phyloP scores from a whole-genome alignment of 2,797 vertebrate species.

The Anguilla marmorata region DNA sequence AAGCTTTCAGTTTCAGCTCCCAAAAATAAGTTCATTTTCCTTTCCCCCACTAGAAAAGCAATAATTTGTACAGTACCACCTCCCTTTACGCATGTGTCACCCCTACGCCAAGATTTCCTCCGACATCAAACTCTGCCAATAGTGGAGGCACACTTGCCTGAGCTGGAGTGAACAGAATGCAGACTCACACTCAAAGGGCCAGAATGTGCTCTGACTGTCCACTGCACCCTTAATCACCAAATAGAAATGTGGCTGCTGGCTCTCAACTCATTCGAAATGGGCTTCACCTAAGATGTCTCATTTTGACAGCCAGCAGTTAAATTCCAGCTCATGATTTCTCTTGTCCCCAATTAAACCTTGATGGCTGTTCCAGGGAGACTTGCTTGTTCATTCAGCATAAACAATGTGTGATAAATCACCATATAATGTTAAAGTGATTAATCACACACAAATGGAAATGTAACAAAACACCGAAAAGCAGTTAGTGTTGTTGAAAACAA shows the following conservation, averaged over 20 bases:
- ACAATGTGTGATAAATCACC: too few relatives aligned
- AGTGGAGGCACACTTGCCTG: background rate
- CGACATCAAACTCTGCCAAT: background rate
- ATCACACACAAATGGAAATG: too few relatives aligned
- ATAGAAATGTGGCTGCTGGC: background rate
- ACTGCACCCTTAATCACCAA: background rate
- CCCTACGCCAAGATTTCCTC: background rate
- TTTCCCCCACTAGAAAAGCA: background rate
- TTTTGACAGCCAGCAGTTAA: slow-evolving; percentile 1
- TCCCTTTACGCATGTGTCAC: background rate
- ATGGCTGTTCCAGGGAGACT: background rate
- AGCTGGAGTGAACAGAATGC: background rate
- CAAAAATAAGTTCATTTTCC: background rate
- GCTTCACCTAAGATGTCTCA: background rate
- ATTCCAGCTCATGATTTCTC: slow-evolving; percentile 1
- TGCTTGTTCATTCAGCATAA: background rate
- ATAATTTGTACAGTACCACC: background rate
- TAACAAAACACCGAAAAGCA: too few relatives aligned
- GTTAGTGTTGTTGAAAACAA: too few relatives aligned
- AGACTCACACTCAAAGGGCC: background rate
- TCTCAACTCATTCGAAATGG: background rate
- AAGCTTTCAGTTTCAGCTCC: background rate
- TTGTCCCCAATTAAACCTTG: background rate
- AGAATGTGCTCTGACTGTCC: background rate
- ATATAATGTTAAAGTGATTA: too few relatives aligned